Evolutionary conservation across 2,113 vertebrate genomes (phyloP).

Genomic region (Poecilia latipinna): DNA sequence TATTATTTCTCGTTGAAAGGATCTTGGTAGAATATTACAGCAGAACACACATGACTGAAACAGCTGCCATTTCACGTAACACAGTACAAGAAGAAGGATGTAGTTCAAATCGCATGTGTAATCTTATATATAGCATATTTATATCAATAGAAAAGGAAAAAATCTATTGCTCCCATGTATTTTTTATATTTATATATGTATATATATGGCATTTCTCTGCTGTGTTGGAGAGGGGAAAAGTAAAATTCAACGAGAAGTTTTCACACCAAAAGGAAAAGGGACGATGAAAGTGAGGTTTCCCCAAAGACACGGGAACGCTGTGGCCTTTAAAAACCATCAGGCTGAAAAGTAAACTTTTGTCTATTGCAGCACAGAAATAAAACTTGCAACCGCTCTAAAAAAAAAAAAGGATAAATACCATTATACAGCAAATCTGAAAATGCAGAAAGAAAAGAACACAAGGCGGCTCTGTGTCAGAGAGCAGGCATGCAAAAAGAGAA

Average conservation of each 20-base stretch:
- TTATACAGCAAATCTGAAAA: slow-evolving; percentile 84
- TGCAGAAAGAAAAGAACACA: slow-evolving; percentile 84
- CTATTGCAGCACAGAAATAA: slow-evolving; percentile 67
- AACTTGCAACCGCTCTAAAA: slow-evolving; percentile 72
- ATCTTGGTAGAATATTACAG: no score
- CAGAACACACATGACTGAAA: no score
- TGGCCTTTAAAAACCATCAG: slow-evolving; percentile 46
- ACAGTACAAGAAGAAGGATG: slow-evolving; percentile 82
- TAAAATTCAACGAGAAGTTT: slow-evolving; percentile 66
- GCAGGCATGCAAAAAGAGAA: slow-evolving; percentile 81
- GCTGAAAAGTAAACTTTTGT: slow-evolving; percentile 66
- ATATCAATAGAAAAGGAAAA: slow-evolving; percentile 72
- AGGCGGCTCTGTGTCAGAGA: slow-evolving; percentile 83
- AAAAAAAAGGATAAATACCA: slow-evolving; percentile 79
- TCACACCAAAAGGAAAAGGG: slow-evolving; percentile 69
- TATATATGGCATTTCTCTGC: slow-evolving; percentile 74
- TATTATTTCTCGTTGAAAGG: no score
- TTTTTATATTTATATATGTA: slow-evolving; percentile 19
- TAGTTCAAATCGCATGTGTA: slow-evolving; percentile 76
- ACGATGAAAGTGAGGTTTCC: slow-evolving; percentile 66
- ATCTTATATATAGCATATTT: slow-evolving; percentile 70
- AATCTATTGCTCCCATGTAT: slow-evolving; percentile 82
- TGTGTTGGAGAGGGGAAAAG: slow-evolving; percentile 67
- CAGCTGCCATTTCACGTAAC: no score
- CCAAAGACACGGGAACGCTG: slow-evolving; percentile 43